Percentiles rank a stretch among this genome's conserved stretches.
Evolutionary conservation across 30 jellyfish, hydroid and myxozoan species (phyloP).

Genomic region (Aurelia coerulea): DNA sequence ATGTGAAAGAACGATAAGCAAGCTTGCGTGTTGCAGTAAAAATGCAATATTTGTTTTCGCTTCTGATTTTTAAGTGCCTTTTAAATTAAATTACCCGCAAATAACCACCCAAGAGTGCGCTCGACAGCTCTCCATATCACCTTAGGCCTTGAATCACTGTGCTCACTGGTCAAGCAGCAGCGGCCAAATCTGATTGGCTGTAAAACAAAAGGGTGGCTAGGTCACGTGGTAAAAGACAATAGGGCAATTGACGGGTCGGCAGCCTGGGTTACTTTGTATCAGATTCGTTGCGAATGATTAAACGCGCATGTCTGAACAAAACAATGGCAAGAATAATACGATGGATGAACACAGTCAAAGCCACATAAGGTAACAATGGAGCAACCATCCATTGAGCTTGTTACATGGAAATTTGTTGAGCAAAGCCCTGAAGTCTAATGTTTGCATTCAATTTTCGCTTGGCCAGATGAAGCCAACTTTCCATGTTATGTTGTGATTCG

Average conservation of each 20-base stretch:
- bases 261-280: constrained; percentile 6
- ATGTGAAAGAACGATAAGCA: neutral
- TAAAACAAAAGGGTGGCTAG: constrained; percentile 5
- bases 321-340: neutral
- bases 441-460: no score
- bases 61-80: neutral
- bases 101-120: constrained; percentile 8
- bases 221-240: constrained; percentile 22
- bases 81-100: constrained; percentile 3
- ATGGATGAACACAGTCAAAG: neutral
- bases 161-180: constrained; percentile 53
- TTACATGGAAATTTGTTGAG: no score
- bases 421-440: no score
- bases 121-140: constrained; percentile 39
- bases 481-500: no score
- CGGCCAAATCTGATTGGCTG: constrained; percentile 23
- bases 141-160: constrained; percentile 54
- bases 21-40: constrained; percentile 3
- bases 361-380: no score
- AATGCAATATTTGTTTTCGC: neutral
- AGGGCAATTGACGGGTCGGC: neutral
- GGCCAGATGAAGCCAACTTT: no score
- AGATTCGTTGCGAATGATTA: neutral
- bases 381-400: neutral
- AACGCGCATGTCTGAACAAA: constrained; percentile 1